Evolutionary conservation across 2,888 invertebrate species (phyloP), one percentile per base, ranked within the genome.

Genomic region (Leucania comma): DNA sequence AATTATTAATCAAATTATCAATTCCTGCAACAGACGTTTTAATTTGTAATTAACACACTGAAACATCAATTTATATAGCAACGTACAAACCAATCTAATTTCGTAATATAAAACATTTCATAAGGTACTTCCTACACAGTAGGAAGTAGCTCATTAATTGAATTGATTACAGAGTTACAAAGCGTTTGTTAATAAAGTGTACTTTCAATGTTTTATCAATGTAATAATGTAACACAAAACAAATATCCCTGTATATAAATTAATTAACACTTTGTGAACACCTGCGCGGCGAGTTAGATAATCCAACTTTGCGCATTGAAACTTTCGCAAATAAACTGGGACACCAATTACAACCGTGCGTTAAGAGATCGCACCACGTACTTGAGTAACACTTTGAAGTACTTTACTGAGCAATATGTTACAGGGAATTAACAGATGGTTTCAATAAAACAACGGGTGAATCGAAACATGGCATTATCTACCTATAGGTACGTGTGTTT

Each of bases 241-340:
- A 90, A 90, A 92, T 91, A 89, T 73, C 75, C 82, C 80, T 83
- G 82, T 88, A 87, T 85, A 87, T 91, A 89, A 90, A 93, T 93
- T 92, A 92, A 93, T 93, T 92, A 92, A 91, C 90, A 89, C 88
- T 90, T 87, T 86, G 88, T 83, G 86, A 91, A 90, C 92, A 93
- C 91, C 91, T 92, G 92, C 83, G 85, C 86, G 84, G 86, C 79
- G 86, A 88, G 84, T 90, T 86, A 88, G 89, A 89, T 91, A 88
- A 92, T 91, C 88, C 88, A 91, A 91, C 86, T 92, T 91, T 85
- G 80, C 82, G 85, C 88, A 87, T 89, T 88, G 71, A 87, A 91
- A 90, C 86, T 90, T 91, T 85, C 64, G 73, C 80, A 85, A 89
- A 91, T 89, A 90, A 89, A 92, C 90, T 89, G 84, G 86, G 79